phyloP scores from a whole-genome alignment of 2,888 invertebrate species.

The Monopis laevigella region DNA sequence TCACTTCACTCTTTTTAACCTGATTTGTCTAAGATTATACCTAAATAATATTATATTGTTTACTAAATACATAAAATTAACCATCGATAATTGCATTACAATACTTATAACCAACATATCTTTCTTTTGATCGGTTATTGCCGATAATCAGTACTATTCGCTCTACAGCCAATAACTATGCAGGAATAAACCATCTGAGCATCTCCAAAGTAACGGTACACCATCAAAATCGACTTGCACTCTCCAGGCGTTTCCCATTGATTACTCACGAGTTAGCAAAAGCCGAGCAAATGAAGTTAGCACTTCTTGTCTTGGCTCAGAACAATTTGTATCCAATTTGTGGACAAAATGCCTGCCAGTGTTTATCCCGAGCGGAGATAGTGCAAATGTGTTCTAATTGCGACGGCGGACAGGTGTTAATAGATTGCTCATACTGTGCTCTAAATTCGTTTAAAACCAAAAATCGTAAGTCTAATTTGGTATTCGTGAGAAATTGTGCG shows the following conservation, averaged over 20 bases:
- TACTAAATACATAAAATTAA: no score
- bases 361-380: conserved; percentile 63
- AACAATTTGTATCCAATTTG: conserved; percentile 61
- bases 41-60: no score
- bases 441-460: conserved; percentile 36
- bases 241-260: conserved; percentile 24
- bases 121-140: no score
- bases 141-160: no score
- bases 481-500: conserved; percentile 11
- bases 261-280: conserved; percentile 63
- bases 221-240: conserved; percentile 1
- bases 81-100: no score
- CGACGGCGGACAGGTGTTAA: conserved; percentile 47
- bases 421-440: conserved; percentile 43
- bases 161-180: not conserved
- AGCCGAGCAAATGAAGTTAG: conserved; percentile 63
- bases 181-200: not conserved
- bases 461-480: conserved; percentile 19
- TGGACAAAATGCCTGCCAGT: conserved; percentile 54
- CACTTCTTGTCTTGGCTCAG: conserved; percentile 37
- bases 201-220: not conserved
- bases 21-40: no score
- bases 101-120: no score
- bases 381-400: conserved; percentile 65
- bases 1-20: no score